These are phyloP conservation scores for Lacanobia wlatinum DNA, from an alignment of 2,888 invertebrate species.

Conservation along the genomic window DNA sequence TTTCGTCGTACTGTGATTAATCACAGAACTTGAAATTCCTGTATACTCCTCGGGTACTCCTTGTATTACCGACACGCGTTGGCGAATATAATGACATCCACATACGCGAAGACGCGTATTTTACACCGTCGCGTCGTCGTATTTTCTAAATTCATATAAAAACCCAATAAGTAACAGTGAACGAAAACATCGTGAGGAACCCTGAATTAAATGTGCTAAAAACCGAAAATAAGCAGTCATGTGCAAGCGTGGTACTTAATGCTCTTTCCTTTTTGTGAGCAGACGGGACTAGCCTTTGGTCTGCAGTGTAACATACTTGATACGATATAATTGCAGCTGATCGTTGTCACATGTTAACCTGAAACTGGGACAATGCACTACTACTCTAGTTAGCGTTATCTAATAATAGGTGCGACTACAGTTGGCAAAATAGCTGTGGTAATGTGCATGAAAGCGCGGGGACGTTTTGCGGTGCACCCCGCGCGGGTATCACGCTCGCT, in stretches of 20 bases:
- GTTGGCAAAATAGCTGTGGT: conserved; percentile 69
- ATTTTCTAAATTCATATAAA: conserved; percentile 1
- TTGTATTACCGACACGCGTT: too few species aligned
- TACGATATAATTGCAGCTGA: conserved; percentile 37
- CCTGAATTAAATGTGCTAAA: conserved; percentile 25
- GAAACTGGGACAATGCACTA: conserved; percentile 48
- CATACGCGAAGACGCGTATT: not conserved
- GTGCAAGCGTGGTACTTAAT: not conserved
- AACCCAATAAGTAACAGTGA: not conserved
- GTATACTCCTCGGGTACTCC: too few species aligned
- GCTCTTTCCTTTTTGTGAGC: not conserved
- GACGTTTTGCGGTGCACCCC: conserved; percentile 45
- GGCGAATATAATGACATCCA: too few species aligned
- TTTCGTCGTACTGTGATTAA: too few species aligned
- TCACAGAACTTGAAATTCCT: too few species aligned
- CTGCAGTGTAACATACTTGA: not conserved
- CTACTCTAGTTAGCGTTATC: conserved; percentile 62
- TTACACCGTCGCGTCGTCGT: not conserved
- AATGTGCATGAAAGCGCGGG: conserved; percentile 60
- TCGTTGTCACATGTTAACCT: conserved; percentile 43
- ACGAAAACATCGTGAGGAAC: conserved; percentile 7
- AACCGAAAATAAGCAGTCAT: conserved; percentile 20
- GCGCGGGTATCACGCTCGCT: conserved; percentile 33
- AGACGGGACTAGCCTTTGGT: not conserved
- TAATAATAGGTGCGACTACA: conserved; percentile 66